A percentile compares a stretch with the other conserved stretches of the same genome.
phyloP scores from a whole-genome alignment of 2,888 invertebrate genomes.

The Acheta domesticus region DNA sequence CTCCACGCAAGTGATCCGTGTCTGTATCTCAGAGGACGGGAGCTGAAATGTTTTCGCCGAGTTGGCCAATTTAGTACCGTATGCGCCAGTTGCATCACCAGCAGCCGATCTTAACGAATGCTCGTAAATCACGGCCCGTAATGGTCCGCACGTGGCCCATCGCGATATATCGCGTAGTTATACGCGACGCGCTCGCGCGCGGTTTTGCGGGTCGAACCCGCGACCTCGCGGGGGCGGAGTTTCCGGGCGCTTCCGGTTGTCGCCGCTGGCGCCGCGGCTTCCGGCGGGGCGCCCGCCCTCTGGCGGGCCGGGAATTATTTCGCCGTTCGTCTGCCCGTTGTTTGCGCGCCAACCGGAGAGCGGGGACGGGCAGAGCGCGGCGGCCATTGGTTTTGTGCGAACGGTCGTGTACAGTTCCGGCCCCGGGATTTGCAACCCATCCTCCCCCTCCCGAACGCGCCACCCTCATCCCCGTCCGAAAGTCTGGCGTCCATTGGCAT shows the following conservation, averaged over 20 bases:
- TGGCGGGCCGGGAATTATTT: background rate
- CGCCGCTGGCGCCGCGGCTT: background rate
- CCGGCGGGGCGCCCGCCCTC: background rate
- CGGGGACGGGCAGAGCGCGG: background rate
- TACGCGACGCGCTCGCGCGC: background rate
- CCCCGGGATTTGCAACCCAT: background rate
- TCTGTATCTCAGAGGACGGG: no score
- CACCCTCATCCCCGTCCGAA: no score
- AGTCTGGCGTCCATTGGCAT: no score
- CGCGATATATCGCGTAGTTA: no score
- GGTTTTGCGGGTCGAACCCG: background rate
- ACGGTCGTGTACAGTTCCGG: constrained; percentile 1
- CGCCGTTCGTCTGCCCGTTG: constrained; percentile 3
- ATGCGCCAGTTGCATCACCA: no score
- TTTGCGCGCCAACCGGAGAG: background rate
- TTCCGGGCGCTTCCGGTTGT: background rate
- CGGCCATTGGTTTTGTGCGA: background rate
- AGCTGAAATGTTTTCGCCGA: no score
- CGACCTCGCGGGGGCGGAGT: background rate
- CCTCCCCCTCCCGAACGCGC: no score
- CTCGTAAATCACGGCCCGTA: no score
- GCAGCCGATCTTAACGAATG: no score
- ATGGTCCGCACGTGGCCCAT: no score
- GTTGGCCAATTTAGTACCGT: no score
- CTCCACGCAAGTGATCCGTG: no score